Evolutionary conservation across 2,113 vertebrate species (phyloP).

Genomic region (Limnothrissa miodon): DNA sequence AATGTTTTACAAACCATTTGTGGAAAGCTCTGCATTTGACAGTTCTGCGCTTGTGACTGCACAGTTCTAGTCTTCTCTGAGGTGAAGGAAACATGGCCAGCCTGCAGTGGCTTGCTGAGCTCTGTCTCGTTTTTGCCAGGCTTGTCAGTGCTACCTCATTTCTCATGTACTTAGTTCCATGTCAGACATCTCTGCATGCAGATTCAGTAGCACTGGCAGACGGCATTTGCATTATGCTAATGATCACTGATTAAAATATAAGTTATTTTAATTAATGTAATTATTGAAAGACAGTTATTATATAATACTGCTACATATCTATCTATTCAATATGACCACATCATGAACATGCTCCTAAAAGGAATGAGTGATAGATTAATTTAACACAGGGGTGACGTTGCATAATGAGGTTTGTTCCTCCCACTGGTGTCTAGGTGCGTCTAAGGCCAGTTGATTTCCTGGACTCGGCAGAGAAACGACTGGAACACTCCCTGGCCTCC

Average conservation of each 20-base stretch:
- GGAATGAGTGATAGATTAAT: neutral
- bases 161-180: too few species aligned
- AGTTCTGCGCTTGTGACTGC: neutral
- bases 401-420: neutral
- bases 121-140: neutral
- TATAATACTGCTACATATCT: too few species aligned
- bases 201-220: too few species aligned
- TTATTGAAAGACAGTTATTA: too few species aligned
- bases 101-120: neutral
- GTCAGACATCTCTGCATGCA: too few species aligned
- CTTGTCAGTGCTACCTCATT: neutral
- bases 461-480: slow-evolving; percentile 60
- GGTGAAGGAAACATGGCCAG: neutral
- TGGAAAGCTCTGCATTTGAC: neutral
- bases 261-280: too few species aligned
- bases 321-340: too few species aligned
- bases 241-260: too few species aligned
- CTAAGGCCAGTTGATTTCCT: slow-evolving; percentile 67
- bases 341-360: neutral
- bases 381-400: neutral
- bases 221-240: too few species aligned
- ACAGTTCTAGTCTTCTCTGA: neutral
- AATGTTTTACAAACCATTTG: neutral
- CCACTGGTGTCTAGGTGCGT: slow-evolving; percentile 56
- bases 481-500: slow-evolving; percentile 70